A percentile compares a stretch with the other conserved stretches of the same genome.
Conservation (phyloP, 2,888 invertebrate species). For the Mesorhabditis sp. region DNA sequence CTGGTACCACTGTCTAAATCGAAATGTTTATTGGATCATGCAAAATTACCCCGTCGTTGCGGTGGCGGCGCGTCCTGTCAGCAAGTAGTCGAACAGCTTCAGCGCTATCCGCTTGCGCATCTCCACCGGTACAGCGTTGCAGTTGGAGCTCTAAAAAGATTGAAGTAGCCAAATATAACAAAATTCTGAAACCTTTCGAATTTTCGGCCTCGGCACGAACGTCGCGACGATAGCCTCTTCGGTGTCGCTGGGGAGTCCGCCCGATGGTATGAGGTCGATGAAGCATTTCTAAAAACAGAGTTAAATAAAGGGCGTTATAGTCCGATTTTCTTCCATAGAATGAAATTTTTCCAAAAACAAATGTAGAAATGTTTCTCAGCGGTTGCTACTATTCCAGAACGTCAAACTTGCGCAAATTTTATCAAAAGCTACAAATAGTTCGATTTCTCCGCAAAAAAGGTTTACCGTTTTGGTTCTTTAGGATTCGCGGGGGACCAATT, state of each 20-base stretch:
- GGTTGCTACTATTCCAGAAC: too few relatives aligned
- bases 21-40: slow-evolving; percentile 14
- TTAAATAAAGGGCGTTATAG: too few relatives aligned
- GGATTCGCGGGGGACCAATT: too few relatives aligned
- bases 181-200: slow-evolving; percentile 67
- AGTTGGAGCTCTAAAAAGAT: slow-evolving; percentile 22
- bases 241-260: slow-evolving; percentile 32
- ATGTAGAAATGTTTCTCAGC: background rate
- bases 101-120: slow-evolving; percentile 20
- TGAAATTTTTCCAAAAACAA: too few relatives aligned
- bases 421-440: background rate
- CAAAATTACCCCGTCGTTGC: too few relatives aligned
- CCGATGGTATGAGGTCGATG: slow-evolving; percentile 47
- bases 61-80: too few relatives aligned
- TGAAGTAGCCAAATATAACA: too few relatives aligned
- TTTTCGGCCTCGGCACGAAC: slow-evolving; percentile 47
- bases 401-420: too few relatives aligned
- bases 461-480: too few relatives aligned
- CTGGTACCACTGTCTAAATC: slow-evolving; percentile 29
- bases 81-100: slow-evolving; percentile 18
- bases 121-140: slow-evolving; percentile 23
- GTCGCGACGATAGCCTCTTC: slow-evolving; percentile 28
- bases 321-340: too few relatives aligned
- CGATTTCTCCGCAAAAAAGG: too few relatives aligned
- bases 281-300: slow-evolving; percentile 45